phyloP scores from a whole-genome alignment of 1,140 invertebrate genomes.

The Drosophila serrata region DNA sequence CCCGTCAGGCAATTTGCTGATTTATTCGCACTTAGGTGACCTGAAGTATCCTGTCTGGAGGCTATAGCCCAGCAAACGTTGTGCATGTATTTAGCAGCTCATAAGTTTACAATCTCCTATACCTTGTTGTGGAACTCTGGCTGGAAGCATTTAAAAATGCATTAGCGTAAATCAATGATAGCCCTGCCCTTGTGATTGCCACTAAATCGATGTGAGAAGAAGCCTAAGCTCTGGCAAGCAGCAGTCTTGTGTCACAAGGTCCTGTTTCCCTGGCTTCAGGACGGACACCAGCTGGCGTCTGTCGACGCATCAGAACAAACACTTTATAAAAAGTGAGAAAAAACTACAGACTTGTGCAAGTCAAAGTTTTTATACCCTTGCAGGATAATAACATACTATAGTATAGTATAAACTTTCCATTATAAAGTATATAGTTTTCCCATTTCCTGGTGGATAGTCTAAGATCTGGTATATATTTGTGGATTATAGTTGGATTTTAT shows the following conservation, averaged over 20 bases:
- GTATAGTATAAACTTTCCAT: background rate
- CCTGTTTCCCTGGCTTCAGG: background rate
- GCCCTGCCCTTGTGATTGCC: constrained; percentile 63
- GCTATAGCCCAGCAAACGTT: constrained; percentile 3
- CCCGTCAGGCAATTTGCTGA: constrained; percentile 66
- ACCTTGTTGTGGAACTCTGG: background rate
- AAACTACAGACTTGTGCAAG: background rate
- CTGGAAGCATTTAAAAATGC: constrained; percentile 66
- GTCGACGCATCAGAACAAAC: background rate
- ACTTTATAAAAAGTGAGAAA: background rate
- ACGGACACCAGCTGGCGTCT: constrained; percentile 13
- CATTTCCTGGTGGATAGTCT: background rate
- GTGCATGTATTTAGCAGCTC: constrained; percentile 41
- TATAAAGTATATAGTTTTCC: background rate
- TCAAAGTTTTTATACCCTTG: constrained; percentile 12
- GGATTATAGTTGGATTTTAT: background rate
- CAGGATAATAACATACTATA: constrained; percentile 4
- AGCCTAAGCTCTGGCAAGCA: background rate
- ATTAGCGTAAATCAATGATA: constrained; percentile 72
- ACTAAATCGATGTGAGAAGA: constrained; percentile 52
- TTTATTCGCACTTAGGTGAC: constrained; percentile 74
- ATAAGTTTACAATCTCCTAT: constrained; percentile 8
- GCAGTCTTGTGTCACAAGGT: constrained; percentile 24
- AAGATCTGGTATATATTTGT: background rate
- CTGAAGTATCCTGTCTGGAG: constrained; percentile 63